Conservation (phyloP, 1,140 invertebrate species). For the Hylyphantes graminicola region DNA sequence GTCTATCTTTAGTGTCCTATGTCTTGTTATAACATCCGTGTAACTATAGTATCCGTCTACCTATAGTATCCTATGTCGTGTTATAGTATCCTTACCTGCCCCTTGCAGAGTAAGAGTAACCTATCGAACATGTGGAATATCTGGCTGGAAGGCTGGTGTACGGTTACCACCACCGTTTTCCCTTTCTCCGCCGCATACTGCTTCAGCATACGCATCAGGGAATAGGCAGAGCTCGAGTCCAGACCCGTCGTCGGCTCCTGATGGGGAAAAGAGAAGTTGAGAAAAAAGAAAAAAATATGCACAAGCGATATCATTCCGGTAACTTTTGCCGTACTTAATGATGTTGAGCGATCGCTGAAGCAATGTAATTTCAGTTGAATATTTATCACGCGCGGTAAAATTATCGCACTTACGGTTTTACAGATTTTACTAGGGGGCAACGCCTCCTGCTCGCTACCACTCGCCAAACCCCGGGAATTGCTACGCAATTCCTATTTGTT, state of each 20-base stretch:
- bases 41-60: not conserved
- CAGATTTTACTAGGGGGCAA: too few species aligned
- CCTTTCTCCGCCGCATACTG: constrained; percentile 81
- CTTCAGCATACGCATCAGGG: constrained; percentile 79
- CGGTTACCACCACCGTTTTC: constrained; percentile 84
- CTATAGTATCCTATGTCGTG: not conserved
- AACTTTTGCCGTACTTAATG: too few species aligned
- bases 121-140: constrained; percentile 89
- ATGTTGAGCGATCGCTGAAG: too few species aligned
- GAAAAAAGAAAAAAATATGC: too few species aligned
- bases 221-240: constrained; percentile 84
- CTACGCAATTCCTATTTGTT: too few species aligned
- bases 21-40: not conserved
- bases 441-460: too few species aligned
- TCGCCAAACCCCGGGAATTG: too few species aligned
- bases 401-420: too few species aligned
- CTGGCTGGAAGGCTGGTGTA: constrained; percentile 88
- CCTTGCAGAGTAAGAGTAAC: constrained; percentile 79
- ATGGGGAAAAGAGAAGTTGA: too few species aligned
- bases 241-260: constrained; percentile 88
- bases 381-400: too few species aligned
- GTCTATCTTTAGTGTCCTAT: not conserved
- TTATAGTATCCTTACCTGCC: constrained; percentile 70
- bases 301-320: too few species aligned
- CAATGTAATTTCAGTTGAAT: too few species aligned